Evolutionary conservation across 2,888 invertebrate species (phyloP).

Genomic region (Poecilus cupreus): DNA sequence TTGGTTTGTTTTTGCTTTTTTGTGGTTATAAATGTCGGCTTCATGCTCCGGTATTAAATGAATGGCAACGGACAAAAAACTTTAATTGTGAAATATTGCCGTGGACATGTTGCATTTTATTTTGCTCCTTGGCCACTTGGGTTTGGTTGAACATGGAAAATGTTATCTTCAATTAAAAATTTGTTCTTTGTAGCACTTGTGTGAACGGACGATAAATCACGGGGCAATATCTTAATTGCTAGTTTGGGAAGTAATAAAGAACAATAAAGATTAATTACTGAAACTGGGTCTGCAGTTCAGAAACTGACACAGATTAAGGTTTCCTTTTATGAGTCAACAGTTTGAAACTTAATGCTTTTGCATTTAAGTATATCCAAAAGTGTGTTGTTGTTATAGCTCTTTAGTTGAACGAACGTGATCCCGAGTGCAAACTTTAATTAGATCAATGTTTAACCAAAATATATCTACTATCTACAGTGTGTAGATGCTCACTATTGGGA

Average conservation of each 20-base stretch:
- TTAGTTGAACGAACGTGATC: too few relatives aligned
- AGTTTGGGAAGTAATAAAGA: background rate
- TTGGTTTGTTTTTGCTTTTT: slow-evolving; percentile 26
- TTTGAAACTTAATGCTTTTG: too few relatives aligned
- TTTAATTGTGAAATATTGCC: slow-evolving; percentile 26
- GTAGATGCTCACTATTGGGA: too few relatives aligned
- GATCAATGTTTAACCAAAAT: too few relatives aligned
- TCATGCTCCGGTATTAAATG: slow-evolving; percentile 20
- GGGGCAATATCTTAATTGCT: background rate
- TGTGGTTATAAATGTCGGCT: slow-evolving; percentile 20
- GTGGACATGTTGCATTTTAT: slow-evolving; percentile 12
- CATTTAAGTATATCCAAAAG: too few relatives aligned
- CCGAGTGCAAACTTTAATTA: too few relatives aligned
- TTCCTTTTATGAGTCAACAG: background rate
- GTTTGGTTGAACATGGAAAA: background rate
- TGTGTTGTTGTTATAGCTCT: too few relatives aligned
- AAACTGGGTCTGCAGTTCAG: background rate
- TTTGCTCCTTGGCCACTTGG: background rate
- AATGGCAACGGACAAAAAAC: slow-evolving; percentile 15
- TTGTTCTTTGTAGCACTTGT: background rate
- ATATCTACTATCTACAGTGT: too few relatives aligned
- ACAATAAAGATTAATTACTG: background rate
- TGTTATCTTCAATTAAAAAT: background rate
- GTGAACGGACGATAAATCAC: background rate
- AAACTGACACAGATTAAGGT: background rate